phyloP scores from a whole-genome alignment of 2,888 invertebrate genomes.

The Orchesella flavescens region DNA sequence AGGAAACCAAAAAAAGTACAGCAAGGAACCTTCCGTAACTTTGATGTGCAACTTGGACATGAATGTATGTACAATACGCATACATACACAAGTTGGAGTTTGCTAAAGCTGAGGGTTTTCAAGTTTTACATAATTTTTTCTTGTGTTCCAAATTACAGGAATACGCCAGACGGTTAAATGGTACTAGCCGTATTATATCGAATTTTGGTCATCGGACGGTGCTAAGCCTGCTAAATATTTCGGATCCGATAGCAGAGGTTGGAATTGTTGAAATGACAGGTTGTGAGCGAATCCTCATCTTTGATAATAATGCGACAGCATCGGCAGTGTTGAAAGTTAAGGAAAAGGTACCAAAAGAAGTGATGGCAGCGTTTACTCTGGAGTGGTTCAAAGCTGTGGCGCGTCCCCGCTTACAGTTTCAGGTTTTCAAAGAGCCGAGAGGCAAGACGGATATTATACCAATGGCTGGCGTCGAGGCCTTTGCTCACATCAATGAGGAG shows the following conservation, averaged over 20 bases:
- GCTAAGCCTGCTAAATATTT: conserved; percentile 25
- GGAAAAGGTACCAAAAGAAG: conserved; percentile 11
- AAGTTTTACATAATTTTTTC: no score
- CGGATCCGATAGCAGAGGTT: conserved; percentile 14
- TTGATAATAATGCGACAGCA: conserved; percentile 16
- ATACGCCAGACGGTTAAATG: no score
- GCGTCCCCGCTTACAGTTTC: conserved; percentile 24
- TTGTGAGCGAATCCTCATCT: conserved; percentile 49
- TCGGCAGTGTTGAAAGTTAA: conserved; percentile 12
- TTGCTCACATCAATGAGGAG: conserved; percentile 12
- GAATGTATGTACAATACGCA: conserved; percentile 15
- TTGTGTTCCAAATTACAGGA: no score
- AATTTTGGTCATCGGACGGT: conserved; percentile 16
- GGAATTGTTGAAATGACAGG: conserved; percentile 27
- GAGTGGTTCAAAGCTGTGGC: conserved; percentile 45
- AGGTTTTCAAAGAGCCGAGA: not conserved
- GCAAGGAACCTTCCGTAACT: conserved; percentile 21
- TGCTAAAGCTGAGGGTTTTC: no score
- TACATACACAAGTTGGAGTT: no score
- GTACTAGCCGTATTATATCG: no score
- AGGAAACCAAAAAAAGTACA: not conserved
- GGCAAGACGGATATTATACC: conserved; percentile 39
- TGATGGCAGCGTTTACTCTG: conserved; percentile 23
- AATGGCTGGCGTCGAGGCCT: conserved; percentile 22
- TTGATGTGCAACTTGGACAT: not conserved